phyloP scores from a whole-genome alignment of 2,888 invertebrate species.

The Chloroclysta siterata region DNA sequence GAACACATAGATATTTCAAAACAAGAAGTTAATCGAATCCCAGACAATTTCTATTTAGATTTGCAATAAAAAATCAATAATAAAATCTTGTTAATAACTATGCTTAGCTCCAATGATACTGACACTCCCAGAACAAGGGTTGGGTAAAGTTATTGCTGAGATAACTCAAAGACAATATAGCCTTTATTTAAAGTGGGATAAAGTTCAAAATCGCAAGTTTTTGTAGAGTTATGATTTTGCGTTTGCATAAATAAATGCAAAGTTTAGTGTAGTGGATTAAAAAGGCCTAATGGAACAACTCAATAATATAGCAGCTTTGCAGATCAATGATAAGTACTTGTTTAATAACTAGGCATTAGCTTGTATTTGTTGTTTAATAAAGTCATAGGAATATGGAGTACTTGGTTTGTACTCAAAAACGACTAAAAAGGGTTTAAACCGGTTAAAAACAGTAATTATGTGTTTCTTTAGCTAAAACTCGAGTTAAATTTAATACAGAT shows the following conservation, averaged over 20 bases:
- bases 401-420: no score
- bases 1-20: slow-evolving; percentile 1
- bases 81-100: slow-evolving; percentile 42
- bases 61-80: slow-evolving; percentile 29
- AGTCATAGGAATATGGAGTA: background rate
- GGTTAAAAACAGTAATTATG: no score
- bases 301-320: slow-evolving; percentile 10
- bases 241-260: slow-evolving; percentile 6
- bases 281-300: slow-evolving; percentile 18
- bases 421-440: no score
- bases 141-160: background rate
- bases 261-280: slow-evolving; percentile 8
- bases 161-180: background rate
- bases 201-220: slow-evolving; percentile 1
- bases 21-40: slow-evolving; percentile 35
- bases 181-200: background rate
- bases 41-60: slow-evolving; percentile 19
- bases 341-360: background rate
- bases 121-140: slow-evolving; percentile 14
- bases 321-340: slow-evolving; percentile 7
- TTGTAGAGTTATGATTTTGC: background rate
- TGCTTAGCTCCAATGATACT: slow-evolving; percentile 40
- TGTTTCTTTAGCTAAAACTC: no score
- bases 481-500: no score
- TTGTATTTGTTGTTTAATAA: background rate